Percentiles rank a stretch among this genome's conserved stretches.
These are phyloP conservation scores for Drosophila algonquin DNA, from an alignment of 2,888 invertebrate species.

Conservation along the genomic window DNA sequence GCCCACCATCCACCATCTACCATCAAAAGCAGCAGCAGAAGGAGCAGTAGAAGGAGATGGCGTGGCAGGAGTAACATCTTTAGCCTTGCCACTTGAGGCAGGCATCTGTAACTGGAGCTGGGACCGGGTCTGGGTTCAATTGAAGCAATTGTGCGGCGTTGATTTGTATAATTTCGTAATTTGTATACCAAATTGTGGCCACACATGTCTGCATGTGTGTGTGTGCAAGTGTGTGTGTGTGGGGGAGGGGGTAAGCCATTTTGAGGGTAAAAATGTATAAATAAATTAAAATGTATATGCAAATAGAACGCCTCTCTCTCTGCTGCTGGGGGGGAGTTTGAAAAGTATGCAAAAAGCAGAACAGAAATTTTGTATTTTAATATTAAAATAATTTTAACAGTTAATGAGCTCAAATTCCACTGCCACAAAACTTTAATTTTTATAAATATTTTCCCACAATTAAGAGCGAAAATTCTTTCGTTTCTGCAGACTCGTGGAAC, in stretches of 20 bases:
- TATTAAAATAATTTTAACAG: neutral
- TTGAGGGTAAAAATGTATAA: slow-evolving; percentile 59
- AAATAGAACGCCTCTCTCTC: neutral
- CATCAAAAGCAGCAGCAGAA: slow-evolving; percentile 34
- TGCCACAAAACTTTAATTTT: neutral
- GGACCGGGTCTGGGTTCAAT: slow-evolving; percentile 58
- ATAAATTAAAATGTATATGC: slow-evolving; percentile 66
- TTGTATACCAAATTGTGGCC: slow-evolving; percentile 79
- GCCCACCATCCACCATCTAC: slow-evolving; percentile 34
- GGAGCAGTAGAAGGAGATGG: neutral
- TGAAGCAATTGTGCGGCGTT: slow-evolving; percentile 80
- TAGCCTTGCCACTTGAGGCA: slow-evolving; percentile 51
- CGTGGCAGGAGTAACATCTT: slow-evolving; percentile 13
- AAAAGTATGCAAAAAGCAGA: slow-evolving; percentile 13
- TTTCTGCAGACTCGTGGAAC: slow-evolving; percentile 3
- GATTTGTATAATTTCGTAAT: slow-evolving; percentile 80
- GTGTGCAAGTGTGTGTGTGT: slow-evolving; percentile 17
- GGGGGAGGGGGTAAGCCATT: slow-evolving; percentile 40
- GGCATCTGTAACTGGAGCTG: neutral
- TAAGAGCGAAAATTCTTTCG: neutral
- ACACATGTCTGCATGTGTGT: slow-evolving; percentile 63
- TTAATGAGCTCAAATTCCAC: neutral
- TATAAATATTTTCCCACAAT: neutral
- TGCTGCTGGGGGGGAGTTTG: slow-evolving; percentile 28
- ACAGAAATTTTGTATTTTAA: neutral